Percentiles rank a stretch among this genome's conserved stretches.
Conservation (phyloP, 1,140 invertebrate genomes). For the Halictus rubicundus region DNA sequence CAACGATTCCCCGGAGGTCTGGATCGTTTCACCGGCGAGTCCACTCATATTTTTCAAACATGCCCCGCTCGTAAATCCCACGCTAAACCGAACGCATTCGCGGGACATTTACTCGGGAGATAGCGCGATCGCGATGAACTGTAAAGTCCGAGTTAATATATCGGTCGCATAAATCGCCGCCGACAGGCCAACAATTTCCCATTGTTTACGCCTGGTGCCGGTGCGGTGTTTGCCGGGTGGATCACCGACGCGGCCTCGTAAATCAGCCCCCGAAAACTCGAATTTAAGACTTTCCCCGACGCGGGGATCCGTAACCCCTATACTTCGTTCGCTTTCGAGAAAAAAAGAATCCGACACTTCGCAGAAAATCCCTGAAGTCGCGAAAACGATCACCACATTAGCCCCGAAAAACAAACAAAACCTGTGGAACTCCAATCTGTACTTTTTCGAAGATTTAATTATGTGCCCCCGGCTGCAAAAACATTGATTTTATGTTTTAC, state of each 20-base stretch:
- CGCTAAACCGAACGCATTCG: background rate
- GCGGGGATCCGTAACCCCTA: too few species aligned
- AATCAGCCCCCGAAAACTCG: background rate
- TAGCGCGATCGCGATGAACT: conserved; percentile 10
- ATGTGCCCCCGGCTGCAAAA: too few species aligned
- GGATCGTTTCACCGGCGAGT: background rate
- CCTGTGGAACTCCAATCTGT: too few species aligned
- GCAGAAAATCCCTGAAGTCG: background rate
- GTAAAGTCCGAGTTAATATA: conserved; percentile 13
- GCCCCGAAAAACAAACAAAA: too few species aligned
- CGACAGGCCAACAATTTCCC: conserved; percentile 7
- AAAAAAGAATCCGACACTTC: background rate
- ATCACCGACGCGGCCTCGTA: background rate
- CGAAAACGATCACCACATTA: too few species aligned
- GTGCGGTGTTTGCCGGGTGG: background rate
- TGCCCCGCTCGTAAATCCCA: background rate
- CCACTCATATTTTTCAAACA: conserved; percentile 20
- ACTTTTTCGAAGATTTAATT: too few species aligned
- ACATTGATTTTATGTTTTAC: too few species aligned
- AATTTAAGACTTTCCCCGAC: background rate
- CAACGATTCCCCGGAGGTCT: background rate
- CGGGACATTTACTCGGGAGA: background rate
- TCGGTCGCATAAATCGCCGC: background rate
- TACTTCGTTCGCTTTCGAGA: background rate
- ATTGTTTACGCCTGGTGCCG: background rate